phyloP scores from a whole-genome alignment of 2,888 invertebrate species.

The Acrocera orbiculus region DNA sequence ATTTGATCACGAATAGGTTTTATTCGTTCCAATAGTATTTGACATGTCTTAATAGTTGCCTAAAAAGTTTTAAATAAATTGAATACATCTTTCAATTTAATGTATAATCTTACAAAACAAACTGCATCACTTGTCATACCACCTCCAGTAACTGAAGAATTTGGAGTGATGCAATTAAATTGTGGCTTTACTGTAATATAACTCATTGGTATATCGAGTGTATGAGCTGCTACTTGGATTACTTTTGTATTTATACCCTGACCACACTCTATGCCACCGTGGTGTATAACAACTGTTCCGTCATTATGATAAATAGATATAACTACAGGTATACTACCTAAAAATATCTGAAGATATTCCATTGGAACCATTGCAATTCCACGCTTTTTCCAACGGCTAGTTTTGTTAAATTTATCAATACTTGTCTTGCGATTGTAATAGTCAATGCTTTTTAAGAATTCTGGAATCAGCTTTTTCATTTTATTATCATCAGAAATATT shows the following conservation, averaged over 20 bases:
- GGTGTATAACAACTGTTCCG: conserved; percentile 48
- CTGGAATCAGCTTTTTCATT: conserved; percentile 35
- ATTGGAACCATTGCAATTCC: conserved; percentile 49
- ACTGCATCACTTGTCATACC: conserved; percentile 48
- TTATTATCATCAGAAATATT: conserved; percentile 37
- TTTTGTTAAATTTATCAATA: conserved; percentile 37
- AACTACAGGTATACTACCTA: conserved; percentile 38
- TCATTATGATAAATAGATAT: conserved; percentile 52
- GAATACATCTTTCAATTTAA: not conserved
- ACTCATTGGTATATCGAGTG: conserved; percentile 44
- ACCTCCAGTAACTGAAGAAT: conserved; percentile 44
- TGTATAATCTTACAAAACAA: conserved; percentile 25
- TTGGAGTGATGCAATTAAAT: conserved; percentile 41
- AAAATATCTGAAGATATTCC: conserved; percentile 40
- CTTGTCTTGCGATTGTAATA: conserved; percentile 33
- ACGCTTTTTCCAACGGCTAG: conserved; percentile 61
- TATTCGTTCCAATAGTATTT: conserved; percentile 26
- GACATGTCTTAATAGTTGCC: conserved; percentile 32
- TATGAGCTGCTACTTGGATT: conserved; percentile 51
- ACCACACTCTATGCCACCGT: conserved; percentile 55
- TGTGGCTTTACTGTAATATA: conserved; percentile 46
- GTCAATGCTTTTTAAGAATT: conserved; percentile 36
- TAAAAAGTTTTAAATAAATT: conserved; percentile 31
- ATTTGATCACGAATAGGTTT: conserved; percentile 23
- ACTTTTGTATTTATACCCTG: conserved; percentile 69